Evolutionary conservation across 2,797 vertebrate genomes (phyloP).

Genomic region (Dallia pectoralis): DNA sequence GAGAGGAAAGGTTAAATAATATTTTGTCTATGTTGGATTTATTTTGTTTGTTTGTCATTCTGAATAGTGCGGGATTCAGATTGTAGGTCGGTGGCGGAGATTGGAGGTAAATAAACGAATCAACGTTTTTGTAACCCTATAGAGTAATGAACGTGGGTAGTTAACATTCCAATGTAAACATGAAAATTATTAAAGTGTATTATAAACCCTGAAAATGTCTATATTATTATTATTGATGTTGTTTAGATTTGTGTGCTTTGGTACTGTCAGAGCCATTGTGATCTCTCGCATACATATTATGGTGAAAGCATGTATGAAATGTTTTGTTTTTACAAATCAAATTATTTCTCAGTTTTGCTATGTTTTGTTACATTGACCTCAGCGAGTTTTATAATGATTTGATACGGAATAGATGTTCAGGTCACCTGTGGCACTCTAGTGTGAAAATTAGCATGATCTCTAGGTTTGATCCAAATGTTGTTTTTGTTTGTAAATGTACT

Average conservation of each 20-base stretch:
- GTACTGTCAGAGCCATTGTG: background rate
- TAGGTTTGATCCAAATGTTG: slow-evolving; percentile 3
- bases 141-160: slow-evolving; percentile 70
- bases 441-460: background rate
- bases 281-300: background rate
- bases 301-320: background rate
- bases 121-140: slow-evolving; percentile 81
- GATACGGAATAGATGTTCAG: background rate
- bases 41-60: slow-evolving; percentile 41
- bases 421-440: background rate
- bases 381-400: background rate
- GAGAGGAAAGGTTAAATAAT: slow-evolving; percentile 21
- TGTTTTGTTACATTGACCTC: background rate
- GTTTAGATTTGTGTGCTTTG: background rate
- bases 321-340: background rate
- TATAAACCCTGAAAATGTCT: slow-evolving; percentile 58
- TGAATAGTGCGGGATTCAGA: slow-evolving; percentile 42
- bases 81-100: slow-evolving; percentile 44
- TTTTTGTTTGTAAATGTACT: background rate
- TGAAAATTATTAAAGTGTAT: slow-evolving; percentile 75
- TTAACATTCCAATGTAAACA: slow-evolving; percentile 85
- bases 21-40: slow-evolving; percentile 23
- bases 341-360: background rate
- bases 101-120: slow-evolving; percentile 54
- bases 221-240: background rate